A percentile compares a stretch with the other conserved stretches of the same genome.
phyloP scores from a whole-genome alignment of 2,113 vertebrate species.

The Vidua chalybeata region DNA sequence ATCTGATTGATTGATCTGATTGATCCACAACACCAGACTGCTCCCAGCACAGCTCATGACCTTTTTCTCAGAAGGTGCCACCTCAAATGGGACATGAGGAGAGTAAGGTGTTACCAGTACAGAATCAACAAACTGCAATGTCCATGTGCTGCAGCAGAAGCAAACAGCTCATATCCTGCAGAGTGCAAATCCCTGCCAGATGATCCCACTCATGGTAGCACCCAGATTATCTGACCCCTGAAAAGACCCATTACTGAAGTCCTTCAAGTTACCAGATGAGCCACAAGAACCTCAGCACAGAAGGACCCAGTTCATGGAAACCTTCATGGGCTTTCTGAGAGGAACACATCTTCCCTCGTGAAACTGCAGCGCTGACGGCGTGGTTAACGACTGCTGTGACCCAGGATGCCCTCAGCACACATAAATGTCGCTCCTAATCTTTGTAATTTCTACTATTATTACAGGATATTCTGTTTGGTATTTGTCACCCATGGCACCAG shows the following conservation, averaged over 20 bases:
- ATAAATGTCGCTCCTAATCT: background rate
- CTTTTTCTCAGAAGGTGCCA: background rate
- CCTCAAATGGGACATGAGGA: background rate
- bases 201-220: fast-evolving
- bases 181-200: background rate
- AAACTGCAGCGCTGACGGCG: background rate
- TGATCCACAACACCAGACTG: background rate
- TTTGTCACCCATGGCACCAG: background rate
- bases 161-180: background rate
- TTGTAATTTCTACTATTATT: background rate
- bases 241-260: background rate
- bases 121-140: background rate
- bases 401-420: background rate
- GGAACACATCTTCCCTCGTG: fast-evolving
- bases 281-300: background rate
- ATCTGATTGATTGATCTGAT: background rate
- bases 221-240: background rate
- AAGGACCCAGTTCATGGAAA: background rate
- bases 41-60: background rate
- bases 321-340: background rate
- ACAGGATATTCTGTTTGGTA: background rate
- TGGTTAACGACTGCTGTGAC: background rate
- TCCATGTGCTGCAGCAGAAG: background rate
- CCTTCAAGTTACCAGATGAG: background rate
- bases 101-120: background rate